phyloP scores from a whole-genome alignment of 2,797 vertebrate species.

The Merluccius polli region DNA sequence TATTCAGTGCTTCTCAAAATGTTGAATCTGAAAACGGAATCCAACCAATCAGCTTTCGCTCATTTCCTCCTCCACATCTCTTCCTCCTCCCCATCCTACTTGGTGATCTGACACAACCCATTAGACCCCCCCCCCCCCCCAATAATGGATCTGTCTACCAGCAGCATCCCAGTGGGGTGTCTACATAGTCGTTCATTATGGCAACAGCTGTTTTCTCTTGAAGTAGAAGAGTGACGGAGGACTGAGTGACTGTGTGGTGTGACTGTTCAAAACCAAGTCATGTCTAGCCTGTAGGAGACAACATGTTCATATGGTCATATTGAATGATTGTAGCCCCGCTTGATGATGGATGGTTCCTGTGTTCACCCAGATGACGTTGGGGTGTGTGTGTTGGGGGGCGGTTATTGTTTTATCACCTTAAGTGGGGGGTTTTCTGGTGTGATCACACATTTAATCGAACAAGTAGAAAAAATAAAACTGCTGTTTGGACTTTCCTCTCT shows the following conservation, averaged over 20 bases:
- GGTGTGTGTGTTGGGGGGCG: no score
- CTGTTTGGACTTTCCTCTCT: no score
- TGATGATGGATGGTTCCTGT: no score
- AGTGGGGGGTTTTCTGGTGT: not conserved
- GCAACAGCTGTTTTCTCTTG: slow-evolving; percentile 14
- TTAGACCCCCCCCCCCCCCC: slow-evolving; percentile 35
- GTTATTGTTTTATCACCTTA: no score
- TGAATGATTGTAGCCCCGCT: no score
- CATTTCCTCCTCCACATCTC: slow-evolving; percentile 11
- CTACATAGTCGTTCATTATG: slow-evolving; percentile 8
- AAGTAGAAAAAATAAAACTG: not conserved
- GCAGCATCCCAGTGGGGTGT: slow-evolving; percentile 9
- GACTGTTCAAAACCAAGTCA: no score
- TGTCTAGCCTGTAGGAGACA: not conserved
- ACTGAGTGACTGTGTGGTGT: no score
- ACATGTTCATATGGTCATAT: not conserved
- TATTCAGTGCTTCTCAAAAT: not conserved
- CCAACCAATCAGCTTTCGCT: no score
- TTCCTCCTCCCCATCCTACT: slow-evolving; percentile 24
- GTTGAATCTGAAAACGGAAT: no score
- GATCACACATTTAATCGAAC: not conserved
- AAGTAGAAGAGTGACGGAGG: slow-evolving; percentile 2
- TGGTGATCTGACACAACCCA: slow-evolving; percentile 32
- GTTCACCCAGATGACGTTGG: no score
- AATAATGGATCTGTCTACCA: no score